These are phyloP conservation scores for Semicossyphus pulcher DNA, from an alignment of 2,113 vertebrate genomes.

Conservation along the genomic window DNA sequence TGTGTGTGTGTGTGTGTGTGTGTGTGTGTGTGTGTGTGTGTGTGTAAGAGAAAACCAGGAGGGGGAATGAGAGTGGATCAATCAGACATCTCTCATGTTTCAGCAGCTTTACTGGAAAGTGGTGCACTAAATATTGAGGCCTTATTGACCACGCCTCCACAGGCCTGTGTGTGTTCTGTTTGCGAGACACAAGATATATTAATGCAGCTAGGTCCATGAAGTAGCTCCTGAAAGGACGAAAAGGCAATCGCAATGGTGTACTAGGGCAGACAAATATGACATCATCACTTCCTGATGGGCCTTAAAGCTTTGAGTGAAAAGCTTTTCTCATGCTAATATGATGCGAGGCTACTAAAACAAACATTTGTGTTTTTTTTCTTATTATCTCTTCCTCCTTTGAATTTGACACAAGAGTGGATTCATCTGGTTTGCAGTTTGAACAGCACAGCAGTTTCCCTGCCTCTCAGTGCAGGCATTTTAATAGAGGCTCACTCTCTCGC, in stretches of 20 bases:
- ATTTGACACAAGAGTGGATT: conserved; percentile 41
- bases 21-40: neutral
- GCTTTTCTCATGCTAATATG: neutral
- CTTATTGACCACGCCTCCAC: conserved; percentile 24
- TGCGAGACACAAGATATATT: neutral
- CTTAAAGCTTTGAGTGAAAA: neutral
- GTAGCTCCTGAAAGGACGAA: neutral
- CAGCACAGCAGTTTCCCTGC: conserved; percentile 62
- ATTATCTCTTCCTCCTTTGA: conserved; percentile 2
- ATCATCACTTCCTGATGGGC: too few species aligned
- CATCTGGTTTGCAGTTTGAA: conserved; percentile 40
- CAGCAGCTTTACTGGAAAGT: conserved; percentile 65
- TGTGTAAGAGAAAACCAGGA: neutral
- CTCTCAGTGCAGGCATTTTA: conserved; percentile 47
- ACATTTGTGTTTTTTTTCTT: too few species aligned
- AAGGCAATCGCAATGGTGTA: neutral
- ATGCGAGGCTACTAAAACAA: neutral
- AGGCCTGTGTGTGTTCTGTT: neutral
- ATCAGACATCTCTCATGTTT: conserved; percentile 55
- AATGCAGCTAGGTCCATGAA: neutral
- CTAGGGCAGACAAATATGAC: neutral
- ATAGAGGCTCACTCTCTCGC: conserved; percentile 51
- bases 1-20: too few species aligned
- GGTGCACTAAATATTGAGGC: conserved; percentile 31
- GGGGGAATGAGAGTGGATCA: conserved; percentile 42